These are phyloP conservation scores for Cydia fagiglandana DNA, from an alignment of 1,140 invertebrate species.

Conservation along the genomic window DNA sequence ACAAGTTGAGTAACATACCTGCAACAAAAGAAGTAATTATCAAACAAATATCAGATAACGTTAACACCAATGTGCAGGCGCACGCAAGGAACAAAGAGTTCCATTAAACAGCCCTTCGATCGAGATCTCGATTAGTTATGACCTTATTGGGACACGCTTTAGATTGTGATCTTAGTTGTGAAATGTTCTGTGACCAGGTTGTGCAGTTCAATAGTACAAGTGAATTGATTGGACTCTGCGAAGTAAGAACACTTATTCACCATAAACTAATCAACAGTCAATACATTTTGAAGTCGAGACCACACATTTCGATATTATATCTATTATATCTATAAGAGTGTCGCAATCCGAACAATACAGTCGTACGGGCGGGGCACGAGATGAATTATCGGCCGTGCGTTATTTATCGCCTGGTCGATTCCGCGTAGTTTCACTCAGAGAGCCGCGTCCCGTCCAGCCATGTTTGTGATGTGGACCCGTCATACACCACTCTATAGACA, in stretches of 20 bases:
- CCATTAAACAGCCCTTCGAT: constrained; percentile 30
- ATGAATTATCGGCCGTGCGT: constrained; percentile 58
- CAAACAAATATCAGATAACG: constrained; percentile 42
- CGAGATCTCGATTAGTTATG: constrained; percentile 26
- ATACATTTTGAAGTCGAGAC: not conserved
- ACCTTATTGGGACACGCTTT: constrained; percentile 24
- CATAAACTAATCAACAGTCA: not conserved
- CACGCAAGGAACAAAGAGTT: constrained; percentile 29
- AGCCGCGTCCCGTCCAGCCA: not conserved
- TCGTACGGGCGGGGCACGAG: constrained; percentile 21
- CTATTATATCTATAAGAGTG: not conserved
- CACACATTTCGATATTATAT: constrained; percentile 21
- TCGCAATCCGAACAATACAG: constrained; percentile 29
- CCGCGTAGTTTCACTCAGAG: constrained; percentile 56
- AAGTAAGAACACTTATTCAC: no score
- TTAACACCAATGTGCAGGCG: constrained; percentile 33
- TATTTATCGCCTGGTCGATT: constrained; percentile 59
- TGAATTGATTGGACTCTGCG: not conserved
- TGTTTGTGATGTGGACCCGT: not conserved
- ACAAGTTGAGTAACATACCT: constrained; percentile 57
- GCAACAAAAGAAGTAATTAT: constrained; percentile 63
- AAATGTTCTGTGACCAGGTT: constrained; percentile 1
- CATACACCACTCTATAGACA: not conserved
- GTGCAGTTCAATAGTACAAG: constrained; percentile 14
- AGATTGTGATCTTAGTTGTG: constrained; percentile 23